A percentile compares a stretch with the other conserved stretches of the same genome.
Conservation (phyloP, 2,113 vertebrate genomes). For the Euleptes europaea region DNA sequence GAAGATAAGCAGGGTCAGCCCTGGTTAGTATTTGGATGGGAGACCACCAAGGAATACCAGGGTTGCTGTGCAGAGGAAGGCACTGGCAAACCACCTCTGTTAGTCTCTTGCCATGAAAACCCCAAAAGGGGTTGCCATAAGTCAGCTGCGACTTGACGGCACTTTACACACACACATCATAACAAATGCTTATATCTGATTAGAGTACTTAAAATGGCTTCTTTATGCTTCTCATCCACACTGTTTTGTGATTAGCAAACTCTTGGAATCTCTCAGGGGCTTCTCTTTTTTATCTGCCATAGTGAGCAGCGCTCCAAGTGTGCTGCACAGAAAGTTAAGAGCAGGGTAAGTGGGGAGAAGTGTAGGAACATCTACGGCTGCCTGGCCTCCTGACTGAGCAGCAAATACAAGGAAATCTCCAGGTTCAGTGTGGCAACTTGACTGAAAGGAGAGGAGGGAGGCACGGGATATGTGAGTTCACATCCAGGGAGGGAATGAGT, state of each 20-base stretch:
- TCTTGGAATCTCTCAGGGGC: neutral
- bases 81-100: too few relatives aligned
- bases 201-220: constrained; percentile 46
- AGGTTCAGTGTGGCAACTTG: neutral
- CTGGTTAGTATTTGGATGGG: too few relatives aligned
- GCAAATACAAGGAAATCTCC: neutral
- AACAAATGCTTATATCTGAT: neutral
- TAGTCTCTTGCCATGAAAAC: too few relatives aligned
- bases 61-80: too few relatives aligned
- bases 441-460: neutral
- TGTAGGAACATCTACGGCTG: neutral
- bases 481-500: neutral
- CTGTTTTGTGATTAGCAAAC: constrained; percentile 48
- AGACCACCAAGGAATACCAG: too few relatives aligned
- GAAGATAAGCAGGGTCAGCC: too few relatives aligned
- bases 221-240: constrained; percentile 21
- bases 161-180: too few relatives aligned
- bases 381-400: neutral
- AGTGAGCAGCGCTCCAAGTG: too few relatives aligned
- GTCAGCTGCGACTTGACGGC: too few relatives aligned
- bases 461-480: neutral
- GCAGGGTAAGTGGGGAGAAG: neutral
- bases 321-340: too few relatives aligned
- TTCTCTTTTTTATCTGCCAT: too few relatives aligned
- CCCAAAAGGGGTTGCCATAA: too few relatives aligned